These are phyloP conservation scores for Esperia sulphurella DNA, from an alignment of 2,888 invertebrate species.

Conservation along the genomic window DNA sequence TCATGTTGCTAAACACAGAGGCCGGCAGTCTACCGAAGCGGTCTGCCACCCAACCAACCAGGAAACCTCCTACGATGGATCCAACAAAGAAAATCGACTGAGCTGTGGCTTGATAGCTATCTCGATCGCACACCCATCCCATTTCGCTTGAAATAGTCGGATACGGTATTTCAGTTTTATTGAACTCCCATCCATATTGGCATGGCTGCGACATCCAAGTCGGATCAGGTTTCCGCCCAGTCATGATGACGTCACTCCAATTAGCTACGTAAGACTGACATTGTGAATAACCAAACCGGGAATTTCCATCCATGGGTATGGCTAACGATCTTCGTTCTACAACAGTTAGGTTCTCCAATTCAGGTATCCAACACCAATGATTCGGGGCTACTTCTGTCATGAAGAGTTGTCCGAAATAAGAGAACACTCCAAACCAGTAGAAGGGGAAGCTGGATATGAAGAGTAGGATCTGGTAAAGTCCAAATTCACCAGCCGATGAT, in stretches of 20 bases:
- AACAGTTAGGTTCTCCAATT: constrained; percentile 42
- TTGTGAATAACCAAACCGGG: constrained; percentile 46
- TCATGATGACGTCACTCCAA: constrained; percentile 43
- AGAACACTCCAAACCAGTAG: constrained; percentile 45
- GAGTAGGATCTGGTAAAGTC: constrained; percentile 44
- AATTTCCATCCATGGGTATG: constrained; percentile 36
- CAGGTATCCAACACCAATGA: constrained; percentile 58
- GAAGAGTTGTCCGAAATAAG: constrained; percentile 51
- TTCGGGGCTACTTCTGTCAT: constrained; percentile 50
- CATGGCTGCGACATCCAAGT: constrained; percentile 39
- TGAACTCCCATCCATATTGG: constrained; percentile 57
- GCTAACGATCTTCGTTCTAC: constrained; percentile 41
- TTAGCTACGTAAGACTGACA: constrained; percentile 47
- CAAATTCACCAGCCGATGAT: constrained; percentile 51
- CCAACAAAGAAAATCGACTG: constrained; percentile 56
- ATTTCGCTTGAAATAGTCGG: constrained; percentile 52
- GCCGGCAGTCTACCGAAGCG: constrained; percentile 53
- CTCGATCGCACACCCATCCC: constrained; percentile 56
- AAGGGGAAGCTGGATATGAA: constrained; percentile 48
- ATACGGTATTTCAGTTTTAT: constrained; percentile 55
- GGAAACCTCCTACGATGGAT: constrained; percentile 51
- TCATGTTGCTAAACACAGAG: constrained; percentile 39
- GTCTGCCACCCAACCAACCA: constrained; percentile 54
- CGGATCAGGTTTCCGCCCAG: constrained; percentile 27
- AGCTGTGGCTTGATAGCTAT: constrained; percentile 54